These are phyloP conservation scores for Hirudo medicinalis DNA, from an alignment of 1,140 invertebrate genomes.

Conservation along the genomic window DNA sequence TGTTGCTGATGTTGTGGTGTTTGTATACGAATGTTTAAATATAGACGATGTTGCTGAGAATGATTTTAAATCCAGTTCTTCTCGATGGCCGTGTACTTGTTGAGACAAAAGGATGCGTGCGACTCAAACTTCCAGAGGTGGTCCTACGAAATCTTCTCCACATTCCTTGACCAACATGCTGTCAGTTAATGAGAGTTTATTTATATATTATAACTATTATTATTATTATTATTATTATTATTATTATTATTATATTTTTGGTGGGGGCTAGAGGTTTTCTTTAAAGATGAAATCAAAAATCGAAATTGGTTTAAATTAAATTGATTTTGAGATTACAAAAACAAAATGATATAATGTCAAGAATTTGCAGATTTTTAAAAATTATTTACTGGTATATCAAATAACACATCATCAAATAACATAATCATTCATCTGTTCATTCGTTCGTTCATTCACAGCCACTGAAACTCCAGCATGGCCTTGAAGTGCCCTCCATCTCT, in stretches of 20 bases:
- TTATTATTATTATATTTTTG: not conserved
- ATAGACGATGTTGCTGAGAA: too few species aligned
- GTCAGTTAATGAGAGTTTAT: not conserved
- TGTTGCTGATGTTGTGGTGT: too few species aligned
- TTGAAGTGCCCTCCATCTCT: not conserved
- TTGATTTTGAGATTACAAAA: too few species aligned
- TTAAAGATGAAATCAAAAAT: too few species aligned
- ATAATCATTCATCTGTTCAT: too few species aligned
- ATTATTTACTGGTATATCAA: too few species aligned
- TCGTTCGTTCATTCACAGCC: not conserved
- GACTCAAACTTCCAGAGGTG: constrained; percentile 5
- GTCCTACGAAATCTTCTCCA: constrained; percentile 2
- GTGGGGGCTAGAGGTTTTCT: too few species aligned
- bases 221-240: not conserved
- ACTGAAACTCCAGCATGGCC: not conserved
- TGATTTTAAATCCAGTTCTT: not conserved
- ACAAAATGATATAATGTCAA: too few species aligned
- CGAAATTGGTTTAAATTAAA: too few species aligned
- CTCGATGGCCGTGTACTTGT: not conserved
- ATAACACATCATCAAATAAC: too few species aligned
- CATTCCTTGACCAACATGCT: constrained; percentile 6
- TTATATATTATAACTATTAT: not conserved
- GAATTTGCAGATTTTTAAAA: too few species aligned
- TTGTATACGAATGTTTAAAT: too few species aligned
- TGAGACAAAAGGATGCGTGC: not conserved